These are phyloP conservation scores for Hystrix brachyura DNA, from an alignment of 2,113 vertebrate genomes.

Conservation along the genomic window DNA sequence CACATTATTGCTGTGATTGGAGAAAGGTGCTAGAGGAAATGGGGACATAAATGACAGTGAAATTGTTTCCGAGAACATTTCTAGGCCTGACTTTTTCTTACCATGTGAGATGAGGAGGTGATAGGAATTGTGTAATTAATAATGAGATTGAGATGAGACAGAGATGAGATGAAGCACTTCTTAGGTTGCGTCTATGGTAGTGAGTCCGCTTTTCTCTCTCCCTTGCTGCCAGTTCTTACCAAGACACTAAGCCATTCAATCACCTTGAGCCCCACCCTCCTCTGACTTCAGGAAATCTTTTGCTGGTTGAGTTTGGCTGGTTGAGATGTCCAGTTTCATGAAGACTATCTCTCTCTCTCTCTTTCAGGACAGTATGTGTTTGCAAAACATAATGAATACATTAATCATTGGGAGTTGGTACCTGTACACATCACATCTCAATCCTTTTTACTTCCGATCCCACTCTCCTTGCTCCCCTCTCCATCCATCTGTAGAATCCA, in stretches of 20 bases:
- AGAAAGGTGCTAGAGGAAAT: conserved; percentile 14
- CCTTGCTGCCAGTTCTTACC: neutral
- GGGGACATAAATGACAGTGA: neutral
- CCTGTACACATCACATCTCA: neutral
- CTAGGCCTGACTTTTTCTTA: neutral
- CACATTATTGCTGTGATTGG: neutral
- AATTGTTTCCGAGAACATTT: conserved; percentile 7
- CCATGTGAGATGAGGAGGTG: neutral
- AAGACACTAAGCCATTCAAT: neutral
- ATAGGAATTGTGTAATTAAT: neutral
- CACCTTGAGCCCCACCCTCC: neutral
- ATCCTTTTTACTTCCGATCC: neutral
- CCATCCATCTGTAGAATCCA: neutral
- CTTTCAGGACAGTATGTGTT: neutral
- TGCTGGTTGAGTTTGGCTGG: neutral
- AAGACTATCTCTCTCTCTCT: neutral
- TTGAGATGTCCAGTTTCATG: neutral
- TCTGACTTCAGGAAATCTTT: neutral
- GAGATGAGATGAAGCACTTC: neutral
- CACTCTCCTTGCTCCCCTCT: neutral
- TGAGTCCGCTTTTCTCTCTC: neutral
- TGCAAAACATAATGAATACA: neutral
- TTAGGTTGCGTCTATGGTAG: neutral
- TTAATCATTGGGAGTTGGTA: neutral
- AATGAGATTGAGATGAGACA: neutral